Conservation (phyloP, 2,888 invertebrate species). For the Hirtodrosophila trivittata region DNA sequence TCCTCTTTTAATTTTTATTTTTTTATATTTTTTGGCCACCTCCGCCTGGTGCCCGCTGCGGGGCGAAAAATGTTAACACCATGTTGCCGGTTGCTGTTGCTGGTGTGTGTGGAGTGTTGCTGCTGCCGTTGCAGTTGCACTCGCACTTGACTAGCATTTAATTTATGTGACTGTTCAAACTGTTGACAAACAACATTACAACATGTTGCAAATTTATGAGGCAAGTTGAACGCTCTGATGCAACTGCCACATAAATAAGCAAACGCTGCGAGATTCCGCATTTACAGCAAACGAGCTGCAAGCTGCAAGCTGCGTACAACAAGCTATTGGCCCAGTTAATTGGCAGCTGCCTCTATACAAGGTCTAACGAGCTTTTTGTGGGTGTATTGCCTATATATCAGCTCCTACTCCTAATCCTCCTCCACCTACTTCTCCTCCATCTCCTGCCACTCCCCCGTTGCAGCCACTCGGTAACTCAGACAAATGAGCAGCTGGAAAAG, state of each 20-base stretch:
- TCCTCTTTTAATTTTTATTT: constrained; percentile 15
- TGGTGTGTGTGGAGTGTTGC: constrained; percentile 9
- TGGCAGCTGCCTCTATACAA: constrained; percentile 11
- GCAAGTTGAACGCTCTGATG: constrained; percentile 67
- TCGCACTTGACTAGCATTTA: constrained; percentile 75
- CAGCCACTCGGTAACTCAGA: constrained; percentile 12
- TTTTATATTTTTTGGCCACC: constrained; percentile 32
- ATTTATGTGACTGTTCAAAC: constrained; percentile 75
- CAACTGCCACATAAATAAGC: constrained; percentile 71
- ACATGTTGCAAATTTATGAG: constrained; percentile 77
- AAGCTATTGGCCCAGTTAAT: constrained; percentile 45
- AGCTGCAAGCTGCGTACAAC: background rate
- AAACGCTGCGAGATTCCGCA: constrained; percentile 7
- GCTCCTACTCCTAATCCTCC: background rate
- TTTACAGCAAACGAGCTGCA: background rate
- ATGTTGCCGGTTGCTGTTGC: constrained; percentile 54
- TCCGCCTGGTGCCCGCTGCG: constrained; percentile 44
- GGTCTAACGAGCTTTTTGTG: background rate
- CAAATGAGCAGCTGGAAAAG: constrained; percentile 17
- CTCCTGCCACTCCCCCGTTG: background rate
- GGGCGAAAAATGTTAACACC: constrained; percentile 77
- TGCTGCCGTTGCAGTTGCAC: constrained; percentile 50
- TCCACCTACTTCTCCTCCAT: background rate
- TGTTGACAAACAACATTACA: constrained; percentile 80
- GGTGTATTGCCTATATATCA: background rate